These are phyloP conservation scores for Isichthys henryi DNA, from an alignment of 2,113 vertebrate species.

Conservation along the genomic window DNA sequence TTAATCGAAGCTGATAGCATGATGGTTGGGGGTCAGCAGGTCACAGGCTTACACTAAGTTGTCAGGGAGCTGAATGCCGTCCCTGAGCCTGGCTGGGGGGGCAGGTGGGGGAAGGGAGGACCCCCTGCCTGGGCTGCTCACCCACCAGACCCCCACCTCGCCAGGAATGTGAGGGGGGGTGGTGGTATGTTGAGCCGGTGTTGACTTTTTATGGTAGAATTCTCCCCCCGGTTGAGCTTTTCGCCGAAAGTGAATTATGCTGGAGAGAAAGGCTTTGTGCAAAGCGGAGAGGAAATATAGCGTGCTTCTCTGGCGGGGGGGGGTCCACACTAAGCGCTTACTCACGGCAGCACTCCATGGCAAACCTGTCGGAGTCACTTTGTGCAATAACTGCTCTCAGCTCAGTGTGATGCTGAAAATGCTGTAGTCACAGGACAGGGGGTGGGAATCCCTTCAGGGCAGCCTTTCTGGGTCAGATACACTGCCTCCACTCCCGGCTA, in stretches of 20 bases:
- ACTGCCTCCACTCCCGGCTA: background rate
- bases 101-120: slow-evolving; percentile 26
- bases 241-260: background rate
- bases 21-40: slow-evolving; percentile 72
- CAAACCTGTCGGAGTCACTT: background rate
- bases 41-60: slow-evolving; percentile 64
- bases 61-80: slow-evolving; percentile 82
- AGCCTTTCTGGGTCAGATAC: background rate
- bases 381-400: background rate
- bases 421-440: background rate
- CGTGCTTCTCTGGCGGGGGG: background rate
- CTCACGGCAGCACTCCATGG: background rate
- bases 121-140: slow-evolving; percentile 42
- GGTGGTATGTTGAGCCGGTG: slow-evolving; percentile 39
- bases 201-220: slow-evolving; percentile 8
- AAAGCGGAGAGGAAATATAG: background rate
- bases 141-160: slow-evolving; percentile 37
- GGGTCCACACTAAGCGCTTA: background rate
- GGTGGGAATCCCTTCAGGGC: background rate
- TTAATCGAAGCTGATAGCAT: slow-evolving; percentile 82
- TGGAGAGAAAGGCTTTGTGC: background rate
- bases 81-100: slow-evolving; percentile 43
- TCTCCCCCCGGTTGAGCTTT: background rate
- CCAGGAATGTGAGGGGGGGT: slow-evolving; percentile 54
- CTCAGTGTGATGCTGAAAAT: background rate